A percentile compares a stretch with the other conserved stretches of the same genome.
Conservation (phyloP, 2,113 vertebrate genomes). For the Misgurnus mizolepis region DNA sequence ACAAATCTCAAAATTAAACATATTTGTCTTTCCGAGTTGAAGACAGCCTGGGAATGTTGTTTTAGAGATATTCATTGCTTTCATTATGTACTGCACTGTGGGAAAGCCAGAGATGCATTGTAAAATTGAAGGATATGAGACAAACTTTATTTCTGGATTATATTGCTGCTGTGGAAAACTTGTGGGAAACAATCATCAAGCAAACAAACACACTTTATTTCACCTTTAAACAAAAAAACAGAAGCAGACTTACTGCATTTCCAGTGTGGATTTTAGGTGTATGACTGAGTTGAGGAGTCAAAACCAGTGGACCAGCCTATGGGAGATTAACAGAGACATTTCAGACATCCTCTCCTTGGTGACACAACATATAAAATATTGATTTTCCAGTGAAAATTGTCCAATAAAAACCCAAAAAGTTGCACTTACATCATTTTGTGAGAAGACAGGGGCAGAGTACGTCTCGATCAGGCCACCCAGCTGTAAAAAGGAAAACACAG, state of each 20-base stretch:
- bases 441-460: conserved; percentile 68
- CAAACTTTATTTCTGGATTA: background rate
- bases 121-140: too few relatives aligned
- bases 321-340: conserved; percentile 18
- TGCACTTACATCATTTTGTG: conserved; percentile 69
- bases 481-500: conserved; percentile 66
- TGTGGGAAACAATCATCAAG: background rate
- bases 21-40: conserved; percentile 33
- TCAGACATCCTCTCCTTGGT: background rate
- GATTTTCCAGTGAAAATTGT: background rate
- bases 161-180: background rate
- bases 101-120: background rate
- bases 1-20: conserved; percentile 51
- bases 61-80: background rate
- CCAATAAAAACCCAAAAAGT: background rate
- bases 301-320: conserved; percentile 44
- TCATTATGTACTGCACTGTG: background rate
- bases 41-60: conserved; percentile 20
- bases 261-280: conserved; percentile 43
- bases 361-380: background rate
- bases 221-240: too few relatives aligned
- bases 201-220: background rate
- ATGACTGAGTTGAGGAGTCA: conserved; percentile 35
- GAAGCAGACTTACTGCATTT: conserved; percentile 44
- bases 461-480: conserved; percentile 64